Base-by-base conservation (phyloP, 1,140 invertebrate genomes). In the Listronotus bonariensis region DNA sequence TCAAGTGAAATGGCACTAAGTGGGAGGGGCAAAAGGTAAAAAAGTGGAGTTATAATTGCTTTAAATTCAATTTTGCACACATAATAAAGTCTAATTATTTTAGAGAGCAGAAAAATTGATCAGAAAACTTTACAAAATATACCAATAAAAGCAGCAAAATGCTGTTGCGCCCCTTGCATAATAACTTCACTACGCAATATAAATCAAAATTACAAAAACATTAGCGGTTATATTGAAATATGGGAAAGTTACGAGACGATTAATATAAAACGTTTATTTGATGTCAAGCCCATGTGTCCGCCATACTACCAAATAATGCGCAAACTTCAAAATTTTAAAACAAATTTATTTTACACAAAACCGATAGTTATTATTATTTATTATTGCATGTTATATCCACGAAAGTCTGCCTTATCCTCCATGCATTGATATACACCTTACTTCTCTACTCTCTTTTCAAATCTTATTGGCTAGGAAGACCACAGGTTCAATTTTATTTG, bases 141-240 rank as follows among this genome's bases (percentile, higher is more conserved):
- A 49, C 17, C 46, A 49, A 18, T 5, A 15, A 5, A 17, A 49
- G n/a, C 42, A 18, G 54, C 38, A 41, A 5, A 42, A 7, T 4
- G 10, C 12, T 34, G 38, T 56, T 45, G 49, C 49, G 49, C 49
- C 15, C 15, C 49, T 32, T 36, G 49, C 49, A 52, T 52, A 52
- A 52, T 36, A 52, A 52, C 49, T 18, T 15, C 20, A 31, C 34
- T 26, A 52, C 49, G 49, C 20, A 36, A 18, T 20, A 59, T 59
- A 59, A 59, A 59, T 59, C 57, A 59, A 59, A 60, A 60, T 60
- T 60, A 49, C 45, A 60, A 60, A 60, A 60, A 49, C 57, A 59
- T 59, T 59, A 59, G 57, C 46, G 57, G 57, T 59, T 41, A 49
- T 34, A 59, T 48, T 59, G 57, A 60, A 60, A 59, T 59, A 59